Conservation (phyloP, 2,113 vertebrate genomes). For the Hymenochirus boettgeri region DNA sequence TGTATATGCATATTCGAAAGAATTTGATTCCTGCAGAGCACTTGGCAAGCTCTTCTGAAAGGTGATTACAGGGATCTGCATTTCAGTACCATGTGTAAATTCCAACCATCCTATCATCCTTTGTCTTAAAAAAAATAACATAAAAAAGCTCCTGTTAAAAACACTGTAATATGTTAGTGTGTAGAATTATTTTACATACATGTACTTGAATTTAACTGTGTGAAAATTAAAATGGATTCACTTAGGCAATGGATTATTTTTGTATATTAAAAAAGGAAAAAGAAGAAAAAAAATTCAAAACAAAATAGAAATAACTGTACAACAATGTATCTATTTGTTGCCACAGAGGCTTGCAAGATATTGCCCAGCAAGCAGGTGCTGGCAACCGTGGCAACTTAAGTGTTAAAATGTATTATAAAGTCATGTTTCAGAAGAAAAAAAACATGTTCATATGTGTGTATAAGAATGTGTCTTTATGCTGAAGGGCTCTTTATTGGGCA, state of each 20-base stretch:
- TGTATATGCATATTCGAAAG: too few relatives aligned
- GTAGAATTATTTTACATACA: constrained; percentile 68
- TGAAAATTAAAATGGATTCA: constrained; percentile 56
- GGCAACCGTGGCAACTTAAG: background rate
- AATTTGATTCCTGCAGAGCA: too few relatives aligned
- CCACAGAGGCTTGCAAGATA: constrained; percentile 7
- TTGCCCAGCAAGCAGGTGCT: constrained; percentile 6
- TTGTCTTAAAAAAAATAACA: constrained; percentile 44
- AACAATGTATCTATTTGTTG: too few relatives aligned
- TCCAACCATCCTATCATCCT: constrained; percentile 58
- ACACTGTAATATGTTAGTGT: constrained; percentile 60
- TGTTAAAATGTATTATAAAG: constrained; percentile 70
- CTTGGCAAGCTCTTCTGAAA: too few relatives aligned
- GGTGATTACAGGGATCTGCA: too few relatives aligned
- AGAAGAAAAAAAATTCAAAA: background rate
- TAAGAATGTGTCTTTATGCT: constrained; percentile 73
- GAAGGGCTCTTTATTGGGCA: constrained; percentile 72
- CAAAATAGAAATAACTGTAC: too few relatives aligned
- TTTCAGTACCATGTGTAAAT: constrained; percentile 58
- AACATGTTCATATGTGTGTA: constrained; percentile 74
- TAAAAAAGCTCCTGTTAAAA: constrained; percentile 48
- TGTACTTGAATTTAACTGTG: constrained; percentile 61
- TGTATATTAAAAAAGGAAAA: constrained; percentile 69
- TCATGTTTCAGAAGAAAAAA: constrained; percentile 63
- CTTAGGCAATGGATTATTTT: constrained; percentile 73